A percentile compares a stretch with the other conserved stretches of the same genome.
Conservation (phyloP, 2,888 invertebrate genomes). For the Ectemnius continuus region DNA sequence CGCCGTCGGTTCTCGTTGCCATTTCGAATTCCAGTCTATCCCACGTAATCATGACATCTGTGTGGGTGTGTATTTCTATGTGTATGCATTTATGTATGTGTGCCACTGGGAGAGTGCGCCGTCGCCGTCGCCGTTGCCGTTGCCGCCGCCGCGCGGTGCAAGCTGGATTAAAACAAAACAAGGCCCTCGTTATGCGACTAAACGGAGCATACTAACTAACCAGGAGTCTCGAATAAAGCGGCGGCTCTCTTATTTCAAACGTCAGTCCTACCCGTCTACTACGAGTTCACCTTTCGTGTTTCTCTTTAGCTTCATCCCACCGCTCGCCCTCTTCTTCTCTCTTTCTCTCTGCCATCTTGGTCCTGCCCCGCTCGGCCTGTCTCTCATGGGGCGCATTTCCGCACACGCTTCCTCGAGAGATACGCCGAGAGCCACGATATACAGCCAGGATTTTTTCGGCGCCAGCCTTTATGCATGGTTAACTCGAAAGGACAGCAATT, state of each 20-base stretch:
- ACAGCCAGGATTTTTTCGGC: neutral
- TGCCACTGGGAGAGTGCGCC: neutral
- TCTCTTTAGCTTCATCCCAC: conserved; percentile 5
- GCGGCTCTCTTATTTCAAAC: conserved; percentile 34
- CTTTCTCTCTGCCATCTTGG: neutral
- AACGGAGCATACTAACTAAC: conserved; percentile 60
- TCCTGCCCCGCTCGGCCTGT: neutral
- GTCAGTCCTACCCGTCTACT: conserved; percentile 16
- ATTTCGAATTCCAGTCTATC: conserved; percentile 35
- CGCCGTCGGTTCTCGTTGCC: neutral
- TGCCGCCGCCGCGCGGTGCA: conserved; percentile 21
- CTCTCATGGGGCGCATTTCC: neutral
- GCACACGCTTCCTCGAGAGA: conserved; percentile 8
- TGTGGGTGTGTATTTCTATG: conserved; percentile 21
- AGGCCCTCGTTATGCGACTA: conserved; percentile 59
- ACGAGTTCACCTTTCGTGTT: conserved; percentile 19
- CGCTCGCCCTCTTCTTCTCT: neutral
- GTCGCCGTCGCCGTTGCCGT: too few relatives aligned
- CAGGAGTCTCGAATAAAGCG: conserved; percentile 21
- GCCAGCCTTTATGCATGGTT: conserved; percentile 14
- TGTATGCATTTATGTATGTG: too few relatives aligned
- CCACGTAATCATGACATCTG: conserved; percentile 46
- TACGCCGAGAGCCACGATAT: neutral
- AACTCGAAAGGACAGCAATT: conserved; percentile 12
- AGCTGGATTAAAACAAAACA: conserved; percentile 54